Conservation (phyloP, 2,888 invertebrate genomes). For the Dysmachus trigonus region DNA sequence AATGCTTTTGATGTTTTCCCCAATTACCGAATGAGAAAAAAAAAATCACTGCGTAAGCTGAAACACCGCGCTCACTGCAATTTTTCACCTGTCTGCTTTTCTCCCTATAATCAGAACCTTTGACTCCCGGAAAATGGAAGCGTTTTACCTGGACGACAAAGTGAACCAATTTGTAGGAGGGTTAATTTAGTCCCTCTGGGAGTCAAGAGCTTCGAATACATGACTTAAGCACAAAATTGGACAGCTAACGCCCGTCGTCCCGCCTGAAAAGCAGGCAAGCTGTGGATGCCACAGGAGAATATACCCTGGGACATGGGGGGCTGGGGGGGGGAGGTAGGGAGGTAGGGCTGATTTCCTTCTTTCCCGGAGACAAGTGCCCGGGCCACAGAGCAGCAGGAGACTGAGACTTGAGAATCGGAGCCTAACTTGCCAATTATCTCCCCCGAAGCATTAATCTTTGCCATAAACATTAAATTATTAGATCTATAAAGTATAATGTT, state of each 20-base stretch:
- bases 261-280: neutral
- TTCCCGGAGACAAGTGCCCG: conserved; percentile 1
- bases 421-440: conserved; percentile 51
- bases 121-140: conserved; percentile 17
- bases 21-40: conserved; percentile 22
- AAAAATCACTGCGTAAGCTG: conserved; percentile 28
- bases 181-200: conserved; percentile 30
- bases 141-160: conserved; percentile 27
- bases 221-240: conserved; percentile 40
- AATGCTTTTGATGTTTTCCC: conserved; percentile 13
- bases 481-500: conserved; percentile 54
- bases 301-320: neutral
- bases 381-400: neutral
- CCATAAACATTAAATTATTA: conserved; percentile 55
- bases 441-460: conserved; percentile 53
- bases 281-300: neutral
- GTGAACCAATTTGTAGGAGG: conserved; percentile 33
- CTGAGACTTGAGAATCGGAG: conserved; percentile 17
- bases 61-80: neutral
- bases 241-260: neutral
- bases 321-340: neutral
- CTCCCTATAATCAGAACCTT: conserved; percentile 25
- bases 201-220: conserved; percentile 1
- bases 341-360: neutral
- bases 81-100: conserved; percentile 32